Evolutionary conservation across 2,888 invertebrate genomes (phyloP).

Genomic region (Agapetus fuscipes): DNA sequence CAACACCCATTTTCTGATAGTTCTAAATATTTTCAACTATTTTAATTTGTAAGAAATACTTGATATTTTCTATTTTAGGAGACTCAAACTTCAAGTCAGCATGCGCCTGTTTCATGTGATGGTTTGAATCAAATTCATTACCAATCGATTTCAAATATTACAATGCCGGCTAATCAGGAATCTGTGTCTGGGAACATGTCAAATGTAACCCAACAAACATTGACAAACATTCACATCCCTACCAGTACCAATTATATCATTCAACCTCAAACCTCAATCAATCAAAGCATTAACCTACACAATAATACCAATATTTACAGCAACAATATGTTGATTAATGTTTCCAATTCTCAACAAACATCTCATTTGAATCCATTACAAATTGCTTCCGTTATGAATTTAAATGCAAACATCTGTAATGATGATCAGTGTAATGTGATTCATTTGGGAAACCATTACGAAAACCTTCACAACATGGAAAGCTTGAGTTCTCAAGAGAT

Average conservation of each 20-base stretch:
- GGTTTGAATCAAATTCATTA: neutral
- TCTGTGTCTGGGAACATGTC: neutral
- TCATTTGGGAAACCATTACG: slow-evolving; percentile 11
- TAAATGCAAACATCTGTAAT: slow-evolving; percentile 6
- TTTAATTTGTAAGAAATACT: too few relatives aligned
- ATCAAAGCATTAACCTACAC: too few relatives aligned
- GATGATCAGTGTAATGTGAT: slow-evolving; percentile 8
- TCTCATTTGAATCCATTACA: too few relatives aligned
- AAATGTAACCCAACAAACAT: neutral
- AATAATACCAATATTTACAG: too few relatives aligned
- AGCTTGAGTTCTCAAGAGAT: neutral
- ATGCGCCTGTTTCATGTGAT: neutral
- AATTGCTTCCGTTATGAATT: slow-evolving; percentile 4
- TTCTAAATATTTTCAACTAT: too few relatives aligned
- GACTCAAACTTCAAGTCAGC: neutral
- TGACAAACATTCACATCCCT: slow-evolving; percentile 1
- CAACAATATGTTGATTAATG: too few relatives aligned
- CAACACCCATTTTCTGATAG: too few relatives aligned
- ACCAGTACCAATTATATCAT: slow-evolving; percentile 1
- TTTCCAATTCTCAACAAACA: too few relatives aligned
- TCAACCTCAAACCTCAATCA: slow-evolving; percentile 3
- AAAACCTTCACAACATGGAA: slow-evolving; percentile 3
- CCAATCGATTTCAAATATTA: slow-evolving; percentile 2
- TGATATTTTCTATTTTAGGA: too few relatives aligned
- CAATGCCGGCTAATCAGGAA: slow-evolving; percentile 3